Conservation (phyloP, 2,113 vertebrate genomes). For the Triplophysa dalaica region DNA sequence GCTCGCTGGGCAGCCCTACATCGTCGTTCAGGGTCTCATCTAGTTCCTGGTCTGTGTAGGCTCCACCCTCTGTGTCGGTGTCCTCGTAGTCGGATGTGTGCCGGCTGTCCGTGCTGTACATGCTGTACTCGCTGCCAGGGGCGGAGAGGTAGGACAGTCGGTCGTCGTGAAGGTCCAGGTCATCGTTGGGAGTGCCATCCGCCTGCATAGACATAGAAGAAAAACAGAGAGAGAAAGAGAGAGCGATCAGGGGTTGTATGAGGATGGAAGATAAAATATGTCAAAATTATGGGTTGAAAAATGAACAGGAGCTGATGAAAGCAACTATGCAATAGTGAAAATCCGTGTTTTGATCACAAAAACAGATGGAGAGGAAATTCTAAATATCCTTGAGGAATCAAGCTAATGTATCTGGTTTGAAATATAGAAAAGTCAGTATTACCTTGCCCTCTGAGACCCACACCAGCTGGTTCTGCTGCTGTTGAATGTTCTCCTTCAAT, state of each 20-base stretch:
- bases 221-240: no score
- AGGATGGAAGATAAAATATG: background rate
- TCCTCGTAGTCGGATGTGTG: conserved; percentile 99
- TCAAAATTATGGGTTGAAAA: background rate
- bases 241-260: background rate
- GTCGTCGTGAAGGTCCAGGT: conserved; percentile 97
- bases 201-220: conserved; percentile 72
- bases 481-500: conserved; percentile 91
- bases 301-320: background rate
- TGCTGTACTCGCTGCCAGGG: conserved; percentile 98
- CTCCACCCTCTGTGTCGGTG: conserved; percentile 98
- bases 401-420: background rate
- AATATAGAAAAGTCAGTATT: conserved; percentile 52
- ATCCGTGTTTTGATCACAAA: background rate
- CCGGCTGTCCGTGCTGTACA: conserved; percentile 99
- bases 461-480: conserved; percentile 96
- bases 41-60: conserved; percentile 98
- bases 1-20: conserved; percentile 87
- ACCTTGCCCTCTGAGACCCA: conserved; percentile 99
- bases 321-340: background rate
- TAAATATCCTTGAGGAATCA: background rate
- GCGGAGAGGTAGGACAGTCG: conserved; percentile 98
- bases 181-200: conserved; percentile 93
- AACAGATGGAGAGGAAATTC: background rate
- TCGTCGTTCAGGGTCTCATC: conserved; percentile 98